Percentiles rank a stretch among this genome's conserved stretches.
Conservation (phyloP, 2,113 vertebrate species). For the Melanostigma gelatinosum region DNA sequence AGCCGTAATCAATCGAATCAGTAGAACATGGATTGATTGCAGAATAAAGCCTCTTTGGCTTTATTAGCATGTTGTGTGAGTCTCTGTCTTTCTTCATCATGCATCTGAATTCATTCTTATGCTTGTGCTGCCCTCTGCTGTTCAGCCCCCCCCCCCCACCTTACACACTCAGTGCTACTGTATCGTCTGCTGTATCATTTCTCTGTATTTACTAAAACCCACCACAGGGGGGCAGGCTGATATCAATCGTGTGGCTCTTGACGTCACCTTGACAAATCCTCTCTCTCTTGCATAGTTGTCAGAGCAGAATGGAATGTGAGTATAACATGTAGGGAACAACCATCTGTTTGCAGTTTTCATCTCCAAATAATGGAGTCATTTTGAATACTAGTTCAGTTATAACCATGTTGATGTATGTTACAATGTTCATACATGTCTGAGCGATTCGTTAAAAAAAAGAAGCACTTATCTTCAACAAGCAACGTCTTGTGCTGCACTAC, state of each 20-base stretch:
- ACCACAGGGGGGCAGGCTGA: slow-evolving; percentile 77
- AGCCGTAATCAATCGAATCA: slow-evolving; percentile 14
- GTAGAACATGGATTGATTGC: slow-evolving; percentile 46
- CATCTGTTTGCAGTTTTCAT: slow-evolving; percentile 36
- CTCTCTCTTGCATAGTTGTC: slow-evolving; percentile 85
- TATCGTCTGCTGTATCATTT: slow-evolving; percentile 79
- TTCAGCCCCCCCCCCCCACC: slow-evolving; percentile 31
- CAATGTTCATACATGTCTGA: slow-evolving; percentile 16
- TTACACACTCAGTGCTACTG: slow-evolving; percentile 74
- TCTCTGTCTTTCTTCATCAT: slow-evolving; percentile 31
- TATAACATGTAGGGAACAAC: slow-evolving; percentile 77
- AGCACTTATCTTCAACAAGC: background rate
- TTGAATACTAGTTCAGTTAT: slow-evolving; percentile 6
- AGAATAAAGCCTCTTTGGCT: slow-evolving; percentile 66
- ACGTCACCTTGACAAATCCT: slow-evolving; percentile 80
- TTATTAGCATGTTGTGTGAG: slow-evolving; percentile 47
- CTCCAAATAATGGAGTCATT: slow-evolving; percentile 15
- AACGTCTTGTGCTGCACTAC: slow-evolving; percentile 18
- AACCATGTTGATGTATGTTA: slow-evolving; percentile 24
- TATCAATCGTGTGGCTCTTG: slow-evolving; percentile 81
- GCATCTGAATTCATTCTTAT: slow-evolving; percentile 65
- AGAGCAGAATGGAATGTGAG: slow-evolving; percentile 86
- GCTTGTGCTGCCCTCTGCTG: slow-evolving; percentile 85
- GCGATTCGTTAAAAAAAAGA: slow-evolving; percentile 13
- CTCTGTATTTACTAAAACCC: slow-evolving; percentile 77